Evolutionary conservation across 2,797 vertebrate genomes (phyloP), one percentile per base, ranked within the genome.

Genomic region (Loriculus beryllinus): DNA sequence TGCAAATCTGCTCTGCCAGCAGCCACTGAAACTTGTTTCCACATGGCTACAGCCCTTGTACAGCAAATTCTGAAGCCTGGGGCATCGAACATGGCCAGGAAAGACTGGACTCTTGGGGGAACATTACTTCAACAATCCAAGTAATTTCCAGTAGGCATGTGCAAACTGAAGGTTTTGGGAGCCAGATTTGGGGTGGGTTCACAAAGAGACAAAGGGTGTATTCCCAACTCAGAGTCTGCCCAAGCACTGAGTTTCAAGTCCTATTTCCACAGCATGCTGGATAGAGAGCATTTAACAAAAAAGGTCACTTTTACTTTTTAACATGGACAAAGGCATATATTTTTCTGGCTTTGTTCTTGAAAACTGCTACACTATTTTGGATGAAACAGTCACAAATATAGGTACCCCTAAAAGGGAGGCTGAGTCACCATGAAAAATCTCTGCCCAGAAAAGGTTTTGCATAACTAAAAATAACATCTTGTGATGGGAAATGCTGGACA

Each of bases 401-500:
- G 33, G 26, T 43, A 81, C 48, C 23, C 28, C 25, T 15, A 40
- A 90, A 88, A 70, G 28, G 43, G 92, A 86, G 43, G 62, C 12
- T 52, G 26, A 74, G 28, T 49, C 90, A 88, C 23, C 37, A 42
- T 45, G 59, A 92, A 91, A 91, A 91, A 84, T 40, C 22, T 86
- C 77, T 90, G 67, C 40, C 56, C 48, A 74, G 70, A 87, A 95
- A 77, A 7, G 7, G 19, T 79, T 45, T 83, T 88, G 42, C 19
- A 11, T 84, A 88, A 86, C 2, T 14, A 37, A 92, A 95, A 76
- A 59, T 35, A 91, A 89, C 33, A 37, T n/a, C 37, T 91, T 81
- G 22, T 90, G 56, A 75, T 82, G 59, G 85, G 67, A 95, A 93
- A 63, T 82, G 29, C 51, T 72, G 70, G 84, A 79, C 45, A 70